A percentile compares a stretch with the other conserved stretches of the same genome.
Evolutionary conservation across 2,797 vertebrate genomes (phyloP).

Genomic region (Danionella dracula): DNA sequence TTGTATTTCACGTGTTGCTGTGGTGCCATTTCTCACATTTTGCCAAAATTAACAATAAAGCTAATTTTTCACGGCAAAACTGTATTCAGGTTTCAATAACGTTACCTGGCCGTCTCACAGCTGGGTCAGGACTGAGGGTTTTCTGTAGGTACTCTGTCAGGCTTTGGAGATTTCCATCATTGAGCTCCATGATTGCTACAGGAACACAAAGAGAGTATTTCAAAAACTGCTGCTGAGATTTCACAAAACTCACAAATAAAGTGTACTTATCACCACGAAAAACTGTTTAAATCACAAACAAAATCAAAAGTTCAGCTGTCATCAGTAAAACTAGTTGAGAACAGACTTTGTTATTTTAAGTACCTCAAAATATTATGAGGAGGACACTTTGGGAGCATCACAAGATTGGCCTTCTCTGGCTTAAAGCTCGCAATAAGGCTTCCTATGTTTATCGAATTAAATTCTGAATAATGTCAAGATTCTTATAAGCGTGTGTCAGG

Average conservation of each 20-base stretch:
- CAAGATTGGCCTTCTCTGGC: background rate
- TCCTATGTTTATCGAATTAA: background rate
- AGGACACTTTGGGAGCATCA: background rate
- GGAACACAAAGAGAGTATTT: background rate
- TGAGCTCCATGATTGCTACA: conserved; percentile 83
- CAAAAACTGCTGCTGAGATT: background rate
- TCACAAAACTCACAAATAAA: too few species aligned
- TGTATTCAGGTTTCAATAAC: too few species aligned
- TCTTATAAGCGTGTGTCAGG: background rate
- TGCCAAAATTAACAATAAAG: too few species aligned
- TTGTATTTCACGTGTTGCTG: too few species aligned
- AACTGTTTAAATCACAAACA: too few species aligned
- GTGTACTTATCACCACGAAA: too few species aligned
- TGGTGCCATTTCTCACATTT: too few species aligned
- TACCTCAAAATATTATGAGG: too few species aligned
- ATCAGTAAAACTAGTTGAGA: too few species aligned
- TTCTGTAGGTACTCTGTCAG: conserved; percentile 93
- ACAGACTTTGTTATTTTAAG: too few species aligned
- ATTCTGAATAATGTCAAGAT: background rate
- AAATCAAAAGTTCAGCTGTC: too few species aligned
- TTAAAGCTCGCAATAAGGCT: background rate
- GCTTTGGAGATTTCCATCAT: conserved; percentile 90
- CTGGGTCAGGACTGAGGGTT: conserved; percentile 91
- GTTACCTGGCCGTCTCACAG: conserved; percentile 89
- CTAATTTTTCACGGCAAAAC: too few species aligned